phyloP scores from a whole-genome alignment of 2,797 vertebrate genomes.

The Picus viridis region DNA sequence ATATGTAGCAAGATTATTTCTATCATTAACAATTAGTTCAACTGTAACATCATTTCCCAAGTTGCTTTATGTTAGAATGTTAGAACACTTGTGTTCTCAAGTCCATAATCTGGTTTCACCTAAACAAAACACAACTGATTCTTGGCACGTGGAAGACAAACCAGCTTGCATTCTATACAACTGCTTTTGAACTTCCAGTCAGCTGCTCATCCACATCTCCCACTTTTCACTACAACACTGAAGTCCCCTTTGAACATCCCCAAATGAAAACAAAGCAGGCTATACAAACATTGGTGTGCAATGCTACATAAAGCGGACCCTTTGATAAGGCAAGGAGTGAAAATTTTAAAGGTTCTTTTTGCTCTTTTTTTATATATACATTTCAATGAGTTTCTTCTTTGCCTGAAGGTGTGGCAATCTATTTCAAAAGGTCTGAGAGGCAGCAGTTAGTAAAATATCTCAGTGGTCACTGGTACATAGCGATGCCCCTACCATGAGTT shows the following conservation, averaged over 20 bases:
- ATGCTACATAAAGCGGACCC: not conserved
- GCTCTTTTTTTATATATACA: not conserved
- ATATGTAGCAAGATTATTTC: conserved; percentile 6
- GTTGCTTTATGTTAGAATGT: conserved; percentile 37
- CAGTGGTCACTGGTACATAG: not conserved
- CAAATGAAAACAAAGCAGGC: conserved; percentile 32
- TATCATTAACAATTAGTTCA: conserved; percentile 57
- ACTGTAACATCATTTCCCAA: conserved; percentile 17
- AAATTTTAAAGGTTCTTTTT: not conserved
- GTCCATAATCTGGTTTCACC: conserved; percentile 62
- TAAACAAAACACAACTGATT: conserved; percentile 63
- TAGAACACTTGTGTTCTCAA: conserved; percentile 46
- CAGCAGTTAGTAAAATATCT: not conserved
- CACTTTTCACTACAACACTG: not conserved
- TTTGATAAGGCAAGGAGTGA: not conserved
- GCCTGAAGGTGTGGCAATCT: not conserved
- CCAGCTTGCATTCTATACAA: conserved; percentile 20
- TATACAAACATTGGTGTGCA: not conserved
- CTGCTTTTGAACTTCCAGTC: conserved; percentile 19
- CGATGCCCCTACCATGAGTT: not conserved
- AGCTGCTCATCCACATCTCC: conserved; percentile 41
- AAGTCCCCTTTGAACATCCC: conserved; percentile 31
- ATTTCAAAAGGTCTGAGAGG: not conserved
- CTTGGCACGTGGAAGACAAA: conserved; percentile 46
- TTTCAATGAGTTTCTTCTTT: not conserved